Percentiles rank a stretch among this genome's conserved stretches.
Conservation (phyloP, 2,888 invertebrate genomes). For the Gari tellinella region DNA sequence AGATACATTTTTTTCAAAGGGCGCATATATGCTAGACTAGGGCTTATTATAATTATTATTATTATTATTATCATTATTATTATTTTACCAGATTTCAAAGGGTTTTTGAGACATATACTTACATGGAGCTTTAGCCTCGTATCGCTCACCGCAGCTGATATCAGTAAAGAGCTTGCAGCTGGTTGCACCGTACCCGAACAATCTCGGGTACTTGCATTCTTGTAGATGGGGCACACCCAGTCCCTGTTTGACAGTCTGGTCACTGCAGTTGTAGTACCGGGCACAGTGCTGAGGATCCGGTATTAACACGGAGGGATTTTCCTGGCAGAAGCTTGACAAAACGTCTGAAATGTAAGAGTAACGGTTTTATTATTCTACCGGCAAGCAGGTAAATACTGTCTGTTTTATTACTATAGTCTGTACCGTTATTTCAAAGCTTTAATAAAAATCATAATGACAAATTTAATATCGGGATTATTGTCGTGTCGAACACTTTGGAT, state of each 20-base stretch:
- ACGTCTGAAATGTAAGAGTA: conserved; percentile 40
- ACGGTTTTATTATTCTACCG: too few species aligned
- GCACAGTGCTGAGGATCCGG: conserved; percentile 72
- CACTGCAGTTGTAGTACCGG: conserved; percentile 73
- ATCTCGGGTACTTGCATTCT: conserved; percentile 69
- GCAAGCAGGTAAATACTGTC: too few species aligned
- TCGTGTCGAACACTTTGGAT: too few species aligned
- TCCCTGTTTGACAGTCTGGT: conserved; percentile 39
- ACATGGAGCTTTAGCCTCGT: conserved; percentile 72
- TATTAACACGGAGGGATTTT: conserved; percentile 62
- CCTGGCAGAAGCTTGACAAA: conserved; percentile 60
- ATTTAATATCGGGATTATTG: too few species aligned
- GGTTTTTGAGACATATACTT: conserved; percentile 42
- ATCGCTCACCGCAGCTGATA: conserved; percentile 64
- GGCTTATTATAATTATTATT: too few species aligned
- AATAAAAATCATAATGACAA: too few species aligned
- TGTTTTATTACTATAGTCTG: too few species aligned
- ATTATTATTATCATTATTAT: too few species aligned
- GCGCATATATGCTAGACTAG: too few species aligned
- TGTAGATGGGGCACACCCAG: conserved; percentile 58
- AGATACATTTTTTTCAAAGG: too few species aligned
- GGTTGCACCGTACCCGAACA: conserved; percentile 63
- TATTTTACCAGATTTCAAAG: too few species aligned
- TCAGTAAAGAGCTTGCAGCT: conserved; percentile 67
- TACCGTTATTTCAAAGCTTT: too few species aligned